Evolutionary conservation across 2,797 vertebrate species (phyloP), one percentile per base, ranked within the genome.

Genomic region (Crenichthys baileyi): DNA sequence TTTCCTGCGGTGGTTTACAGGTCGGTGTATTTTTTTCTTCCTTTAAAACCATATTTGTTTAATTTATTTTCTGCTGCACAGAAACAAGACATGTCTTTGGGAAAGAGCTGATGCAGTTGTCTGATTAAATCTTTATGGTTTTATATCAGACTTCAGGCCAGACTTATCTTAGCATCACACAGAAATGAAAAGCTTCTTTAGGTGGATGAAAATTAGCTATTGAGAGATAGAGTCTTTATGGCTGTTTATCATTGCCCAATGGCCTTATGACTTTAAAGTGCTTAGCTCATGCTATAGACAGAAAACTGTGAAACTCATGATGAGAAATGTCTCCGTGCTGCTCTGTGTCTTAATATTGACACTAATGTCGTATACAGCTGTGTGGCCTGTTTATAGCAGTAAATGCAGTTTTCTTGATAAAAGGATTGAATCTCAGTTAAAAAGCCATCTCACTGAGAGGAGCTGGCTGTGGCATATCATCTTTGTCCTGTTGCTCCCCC

Each of bases 1-100:
- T 97, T 99, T 94, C 98, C 98, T 18, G 94, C 97, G 0, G 98
- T 99, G 41, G 96, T 99, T 87, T 99, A 98, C 91, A 98, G 98
- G 98, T 99, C 55, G 24, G 90, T 90, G 71, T 75, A 96, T 97
- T 72, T 72, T 15, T 82, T 78, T 80, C 48, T 75, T 63, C 53
- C 13, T 39, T 71, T 26, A 53, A 53, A 75, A 77, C 31, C 39
- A 61, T 44, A 82, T 29, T 20, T 76, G 16, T 68, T 44, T 68
- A 63, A 58, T 31, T 36, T 79, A 31, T 84, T 81, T 77, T 75
- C 36, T 6, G 13, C 51, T 48, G 56, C 48, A 61, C 7, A 29
- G 44, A 78, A 67, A 70, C 70, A 22, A 77, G 78, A 72, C 18
- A 12, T 22, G n/a, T 78, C 41, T 65, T 79, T 20, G 13, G 77